phyloP scores from a whole-genome alignment of 1,140 invertebrate species.

The Anastrepha obliqua region DNA sequence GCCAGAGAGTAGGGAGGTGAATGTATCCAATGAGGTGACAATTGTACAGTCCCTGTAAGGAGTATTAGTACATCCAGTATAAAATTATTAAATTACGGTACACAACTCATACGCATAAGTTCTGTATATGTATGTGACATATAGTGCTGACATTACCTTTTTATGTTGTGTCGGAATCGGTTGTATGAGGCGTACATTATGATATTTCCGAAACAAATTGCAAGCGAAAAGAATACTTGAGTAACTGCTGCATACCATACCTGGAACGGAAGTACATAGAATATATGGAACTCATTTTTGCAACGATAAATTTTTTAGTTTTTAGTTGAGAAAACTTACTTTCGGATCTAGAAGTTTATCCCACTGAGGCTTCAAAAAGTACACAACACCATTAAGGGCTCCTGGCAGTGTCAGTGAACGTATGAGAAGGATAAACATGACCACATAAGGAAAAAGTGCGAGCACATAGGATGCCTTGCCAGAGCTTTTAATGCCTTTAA shows the following conservation, averaged over 20 bases:
- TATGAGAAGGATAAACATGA: constrained; percentile 85
- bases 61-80: too few species aligned
- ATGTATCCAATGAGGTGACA: constrained; percentile 85
- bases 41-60: constrained; percentile 83
- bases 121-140: background rate
- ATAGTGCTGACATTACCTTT: constrained; percentile 76
- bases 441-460: constrained; percentile 89
- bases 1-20: constrained; percentile 89
- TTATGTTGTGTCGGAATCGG: constrained; percentile 85
- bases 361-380: constrained; percentile 87
- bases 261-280: constrained; percentile 61
- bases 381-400: constrained; percentile 84
- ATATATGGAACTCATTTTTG: background rate
- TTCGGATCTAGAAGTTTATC: constrained; percentile 80
- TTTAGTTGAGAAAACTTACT: constrained; percentile 28
- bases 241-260: constrained; percentile 90
- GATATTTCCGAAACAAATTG: constrained; percentile 88
- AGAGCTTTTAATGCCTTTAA: constrained; percentile 86
- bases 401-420: constrained; percentile 84
- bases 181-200: constrained; percentile 91
- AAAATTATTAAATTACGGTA: background rate
- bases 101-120: background rate
- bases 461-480: constrained; percentile 90
- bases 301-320: background rate
- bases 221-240: constrained; percentile 78